A percentile compares a stretch with the other conserved stretches of the same genome.
These are phyloP conservation scores for Strix occidentalis DNA, from an alignment of 2,797 vertebrate genomes.

Conservation along the genomic window DNA sequence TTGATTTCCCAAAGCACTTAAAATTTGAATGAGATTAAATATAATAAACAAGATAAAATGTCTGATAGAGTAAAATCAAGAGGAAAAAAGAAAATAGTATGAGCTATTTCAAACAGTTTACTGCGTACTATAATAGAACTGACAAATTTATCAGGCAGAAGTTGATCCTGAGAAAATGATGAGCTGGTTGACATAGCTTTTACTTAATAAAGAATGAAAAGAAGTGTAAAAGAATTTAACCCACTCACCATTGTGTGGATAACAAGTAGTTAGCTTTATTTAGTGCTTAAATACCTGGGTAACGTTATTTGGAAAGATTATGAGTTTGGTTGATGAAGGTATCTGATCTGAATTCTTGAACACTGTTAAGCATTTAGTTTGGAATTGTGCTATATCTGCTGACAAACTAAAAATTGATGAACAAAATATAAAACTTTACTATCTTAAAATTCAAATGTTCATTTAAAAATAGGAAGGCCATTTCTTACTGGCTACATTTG, in stretches of 20 bases:
- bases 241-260: rapidly evolving
- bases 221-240: not conserved
- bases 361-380: not conserved
- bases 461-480: not conserved
- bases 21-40: not conserved
- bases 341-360: not conserved
- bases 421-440: not conserved
- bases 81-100: not conserved
- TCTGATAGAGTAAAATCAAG: not conserved
- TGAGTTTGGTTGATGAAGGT: not conserved
- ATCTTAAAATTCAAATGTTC: not conserved
- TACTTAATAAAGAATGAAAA: not conserved
- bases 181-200: not conserved
- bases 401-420: not conserved
- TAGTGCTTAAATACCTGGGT: not conserved
- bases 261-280: not conserved
- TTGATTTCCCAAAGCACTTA: not conserved
- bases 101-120: not conserved
- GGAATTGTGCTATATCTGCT: not conserved
- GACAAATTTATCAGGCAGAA: not conserved
- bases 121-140: not conserved
- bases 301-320: not conserved
- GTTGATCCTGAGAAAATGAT: not conserved
- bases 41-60: not conserved
- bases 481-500: not conserved